Evolutionary conservation across 2,797 vertebrate genomes (phyloP).

Genomic region (Dromococcyx pavoninus): DNA sequence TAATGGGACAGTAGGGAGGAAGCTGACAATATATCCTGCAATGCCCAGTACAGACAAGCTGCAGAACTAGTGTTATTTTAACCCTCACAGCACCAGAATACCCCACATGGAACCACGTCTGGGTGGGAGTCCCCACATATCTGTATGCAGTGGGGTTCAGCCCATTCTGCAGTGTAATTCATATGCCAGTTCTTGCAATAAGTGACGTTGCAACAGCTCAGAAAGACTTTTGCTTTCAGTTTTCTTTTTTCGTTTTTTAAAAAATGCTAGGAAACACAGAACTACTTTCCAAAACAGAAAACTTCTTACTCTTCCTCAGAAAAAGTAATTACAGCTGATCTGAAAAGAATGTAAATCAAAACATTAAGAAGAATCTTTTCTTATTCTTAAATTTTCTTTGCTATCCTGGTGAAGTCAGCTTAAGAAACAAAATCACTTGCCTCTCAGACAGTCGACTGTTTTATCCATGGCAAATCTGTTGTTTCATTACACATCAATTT

Average conservation of each 20-base stretch:
- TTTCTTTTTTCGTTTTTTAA: not conserved
- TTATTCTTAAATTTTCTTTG: not conserved
- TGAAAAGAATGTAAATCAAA: not conserved
- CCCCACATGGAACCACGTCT: not conserved
- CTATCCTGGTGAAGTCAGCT: not conserved
- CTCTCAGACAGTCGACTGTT: not conserved
- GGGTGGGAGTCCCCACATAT: not conserved
- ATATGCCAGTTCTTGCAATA: not conserved
- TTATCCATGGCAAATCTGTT: not conserved
- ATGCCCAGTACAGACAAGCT: not conserved
- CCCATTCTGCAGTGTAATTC: not conserved
- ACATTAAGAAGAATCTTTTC: not conserved
- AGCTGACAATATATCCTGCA: not conserved
- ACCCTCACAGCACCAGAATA: not conserved
- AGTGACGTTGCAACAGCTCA: not conserved
- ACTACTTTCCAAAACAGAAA: not conserved
- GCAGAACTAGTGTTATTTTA: not conserved
- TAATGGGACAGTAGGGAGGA: not conserved
- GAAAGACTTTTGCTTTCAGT: not conserved
- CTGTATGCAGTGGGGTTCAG: not conserved
- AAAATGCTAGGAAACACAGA: not conserved
- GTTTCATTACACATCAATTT: not conserved
- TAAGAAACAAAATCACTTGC: not conserved
- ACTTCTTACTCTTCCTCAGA: not conserved
- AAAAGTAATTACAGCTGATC: not conserved